Conservation (phyloP, 1,140 invertebrate genomes). For the Halesus radiatus region DNA sequence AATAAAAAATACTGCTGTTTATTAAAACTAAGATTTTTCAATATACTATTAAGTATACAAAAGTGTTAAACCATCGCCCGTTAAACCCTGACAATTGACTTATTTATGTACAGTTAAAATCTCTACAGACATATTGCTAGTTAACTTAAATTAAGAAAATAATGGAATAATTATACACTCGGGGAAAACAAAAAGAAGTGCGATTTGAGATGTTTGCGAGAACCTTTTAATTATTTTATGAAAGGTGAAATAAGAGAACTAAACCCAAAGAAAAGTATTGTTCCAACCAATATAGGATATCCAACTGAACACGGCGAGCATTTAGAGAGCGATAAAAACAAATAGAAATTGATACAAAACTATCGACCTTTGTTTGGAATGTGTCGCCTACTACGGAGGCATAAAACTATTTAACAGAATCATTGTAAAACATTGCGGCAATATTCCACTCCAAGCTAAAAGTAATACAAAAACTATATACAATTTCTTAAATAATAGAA, state of each 20-base stretch:
- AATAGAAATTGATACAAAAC: conserved; percentile 50
- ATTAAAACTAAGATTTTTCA: conserved; percentile 6
- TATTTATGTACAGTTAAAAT: conserved; percentile 7
- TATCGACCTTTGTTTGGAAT: conserved; percentile 51
- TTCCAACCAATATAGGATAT: too few relatives aligned
- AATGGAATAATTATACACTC: conserved; percentile 16
- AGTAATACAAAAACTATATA: not conserved
- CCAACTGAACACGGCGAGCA: not conserved
- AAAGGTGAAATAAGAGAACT: too few relatives aligned
- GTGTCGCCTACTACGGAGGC: conserved; percentile 35
- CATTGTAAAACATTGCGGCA: not conserved
- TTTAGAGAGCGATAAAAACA: conserved; percentile 40
- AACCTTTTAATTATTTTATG: too few relatives aligned
- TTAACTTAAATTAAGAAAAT: conserved; percentile 10
- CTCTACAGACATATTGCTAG: conserved; percentile 3
- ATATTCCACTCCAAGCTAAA: not conserved
- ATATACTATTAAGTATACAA: conserved; percentile 28
- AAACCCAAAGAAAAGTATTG: too few relatives aligned
- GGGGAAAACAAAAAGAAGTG: not conserved
- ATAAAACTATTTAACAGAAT: not conserved
- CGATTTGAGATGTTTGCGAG: too few relatives aligned
- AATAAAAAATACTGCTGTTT: conserved; percentile 32
- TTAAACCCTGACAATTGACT: conserved; percentile 23
- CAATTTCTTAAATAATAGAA: conserved; percentile 6
- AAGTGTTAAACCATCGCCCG: conserved; percentile 6